Base-by-base conservation (phyloP, 2,888 invertebrate genomes). In the Anaspis maculata region DNA sequence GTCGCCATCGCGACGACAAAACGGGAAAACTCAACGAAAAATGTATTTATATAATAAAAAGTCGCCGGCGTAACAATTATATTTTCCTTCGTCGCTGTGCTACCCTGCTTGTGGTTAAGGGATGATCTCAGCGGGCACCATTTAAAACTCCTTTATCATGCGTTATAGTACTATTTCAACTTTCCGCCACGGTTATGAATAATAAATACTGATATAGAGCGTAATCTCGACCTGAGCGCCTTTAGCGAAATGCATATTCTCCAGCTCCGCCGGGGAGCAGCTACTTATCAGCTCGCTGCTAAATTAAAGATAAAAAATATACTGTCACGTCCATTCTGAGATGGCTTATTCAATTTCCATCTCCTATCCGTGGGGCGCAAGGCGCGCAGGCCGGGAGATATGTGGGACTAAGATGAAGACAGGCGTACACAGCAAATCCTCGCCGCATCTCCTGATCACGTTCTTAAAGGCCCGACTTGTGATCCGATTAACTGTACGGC, bases 231-330 rank as follows among this genome's bases (percentile, higher is more conserved):
- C 49, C 49, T 45, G 47, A 49, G 50, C 52, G 50, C 50, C 52
- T 56, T 52, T 49, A 54, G 52, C 52, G 52, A 50, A 58, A 61
- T 61, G 61, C 62, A 62, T 58, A 62, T 59, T 62, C 58, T 53
- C 46, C 46, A 42, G 39, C 42, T 49, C 46, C 45, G 48, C 42
- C 53, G 49, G 47, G 48, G 48, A 49, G 46, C 45, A 44, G 49
- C 51, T 56, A 60, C 61, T 63, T 64, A 64, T 64, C 64, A 62
- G 58, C 46, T 46, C 49, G 49, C 57, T 59, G 59, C 62, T 64
- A 63, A 64, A 64, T 64, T 64, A 63, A 62, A 64, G 63, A 64
- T 63, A 63, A 64, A 63, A 61, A 60, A 62, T 64, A 63, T 59
- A 61, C 61, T 60, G 62, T 61, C 62, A 64, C 62, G 62, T 62